phyloP scores from a whole-genome alignment of 2,797 vertebrate genomes.

The Pyrocephalus nanus region DNA sequence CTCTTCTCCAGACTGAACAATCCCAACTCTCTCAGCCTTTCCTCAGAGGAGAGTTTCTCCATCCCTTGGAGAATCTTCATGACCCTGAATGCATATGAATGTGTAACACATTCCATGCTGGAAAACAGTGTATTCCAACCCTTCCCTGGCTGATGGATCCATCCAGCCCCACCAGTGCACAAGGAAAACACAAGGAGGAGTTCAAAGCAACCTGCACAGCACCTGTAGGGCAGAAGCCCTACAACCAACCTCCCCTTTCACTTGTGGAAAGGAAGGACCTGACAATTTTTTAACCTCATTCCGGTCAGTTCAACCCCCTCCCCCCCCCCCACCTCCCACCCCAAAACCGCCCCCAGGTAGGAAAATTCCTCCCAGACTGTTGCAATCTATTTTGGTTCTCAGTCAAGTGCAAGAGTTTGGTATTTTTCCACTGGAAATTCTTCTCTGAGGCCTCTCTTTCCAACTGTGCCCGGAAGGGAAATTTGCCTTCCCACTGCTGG shows the following conservation, averaged over 20 bases:
- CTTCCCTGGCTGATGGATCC: neutral
- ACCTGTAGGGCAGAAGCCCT: too few species aligned
- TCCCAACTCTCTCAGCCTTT: neutral
- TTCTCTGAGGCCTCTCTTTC: slow-evolving; percentile 1
- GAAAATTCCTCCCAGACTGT: slow-evolving; percentile 52
- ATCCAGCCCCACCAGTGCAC: accelerated
- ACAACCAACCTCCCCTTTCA: neutral
- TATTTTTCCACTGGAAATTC: slow-evolving; percentile 62
- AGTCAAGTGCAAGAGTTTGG: slow-evolving; percentile 38
- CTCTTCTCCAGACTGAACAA: accelerated
- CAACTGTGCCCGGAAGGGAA: neutral
- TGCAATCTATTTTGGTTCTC: slow-evolving; percentile 40
- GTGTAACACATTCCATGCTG: accelerated
- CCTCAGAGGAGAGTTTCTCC: neutral
- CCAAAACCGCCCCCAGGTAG: neutral
- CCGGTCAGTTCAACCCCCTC: neutral
- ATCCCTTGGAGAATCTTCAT: neutral
- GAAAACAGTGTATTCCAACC: neutral
- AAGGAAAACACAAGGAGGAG: neutral
- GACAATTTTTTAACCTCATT: neutral
- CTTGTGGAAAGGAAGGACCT: neutral
- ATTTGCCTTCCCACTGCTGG: slow-evolving; percentile 2
- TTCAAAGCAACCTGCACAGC: neutral
- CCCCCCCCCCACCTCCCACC: neutral
- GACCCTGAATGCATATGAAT: too few species aligned